phyloP scores from a whole-genome alignment of 2,797 vertebrate genomes.

The Sebastes taczanowskii region DNA sequence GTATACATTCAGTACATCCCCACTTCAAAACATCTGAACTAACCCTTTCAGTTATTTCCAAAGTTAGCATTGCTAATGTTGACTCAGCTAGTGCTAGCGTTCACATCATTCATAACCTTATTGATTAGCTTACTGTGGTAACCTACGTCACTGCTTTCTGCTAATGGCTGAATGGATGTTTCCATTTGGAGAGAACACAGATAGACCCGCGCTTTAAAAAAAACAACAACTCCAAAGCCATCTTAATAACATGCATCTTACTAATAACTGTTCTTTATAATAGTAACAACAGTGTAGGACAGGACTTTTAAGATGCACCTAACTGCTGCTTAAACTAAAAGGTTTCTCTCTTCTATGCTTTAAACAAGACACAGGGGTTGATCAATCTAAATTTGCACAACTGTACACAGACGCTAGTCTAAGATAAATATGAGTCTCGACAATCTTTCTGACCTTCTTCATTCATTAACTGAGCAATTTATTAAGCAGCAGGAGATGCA shows the following conservation, averaged over 20 bases:
- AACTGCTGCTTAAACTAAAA: background rate
- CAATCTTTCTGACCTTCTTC: background rate
- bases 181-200: too few species aligned
- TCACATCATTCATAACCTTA: too few species aligned
- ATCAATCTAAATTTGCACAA: background rate
- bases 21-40: too few species aligned
- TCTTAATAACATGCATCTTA: background rate
- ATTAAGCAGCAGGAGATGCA: background rate
- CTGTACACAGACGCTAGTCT: background rate
- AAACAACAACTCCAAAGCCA: background rate
- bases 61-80: accelerated
- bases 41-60: too few species aligned
- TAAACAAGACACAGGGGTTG: background rate
- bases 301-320: background rate
- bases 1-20: too few species aligned
- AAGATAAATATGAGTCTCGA: background rate
- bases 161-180: too few species aligned
- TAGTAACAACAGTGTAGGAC: background rate
- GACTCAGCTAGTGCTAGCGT: too few species aligned
- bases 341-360: background rate
- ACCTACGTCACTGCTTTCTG: too few species aligned
- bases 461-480: background rate
- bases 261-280: background rate
- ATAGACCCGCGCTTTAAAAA: too few species aligned
- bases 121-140: too few species aligned